A percentile compares a stretch with the other conserved stretches of the same genome.
These are phyloP conservation scores for Neocrepidodera transversa DNA, from an alignment of 2,888 invertebrate species.

Conservation along the genomic window DNA sequence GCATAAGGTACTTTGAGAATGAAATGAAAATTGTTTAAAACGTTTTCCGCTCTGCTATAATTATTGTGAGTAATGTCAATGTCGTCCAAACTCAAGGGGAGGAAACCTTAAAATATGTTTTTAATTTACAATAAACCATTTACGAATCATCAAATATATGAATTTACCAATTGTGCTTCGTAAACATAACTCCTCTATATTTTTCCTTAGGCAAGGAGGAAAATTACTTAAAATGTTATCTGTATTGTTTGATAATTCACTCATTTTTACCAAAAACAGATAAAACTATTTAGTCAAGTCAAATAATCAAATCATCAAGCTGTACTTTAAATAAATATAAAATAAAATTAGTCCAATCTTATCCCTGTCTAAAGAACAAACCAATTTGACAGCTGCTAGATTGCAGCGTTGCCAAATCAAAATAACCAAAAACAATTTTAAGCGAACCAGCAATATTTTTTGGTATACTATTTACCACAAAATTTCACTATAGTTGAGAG, in stretches of 20 bases:
- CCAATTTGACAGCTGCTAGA: no score
- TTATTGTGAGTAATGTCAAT: conserved; percentile 26
- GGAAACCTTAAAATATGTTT: conserved; percentile 41
- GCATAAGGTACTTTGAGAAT: conserved; percentile 74
- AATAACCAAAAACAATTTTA: no score
- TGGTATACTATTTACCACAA: no score
- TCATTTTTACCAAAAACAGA: no score
- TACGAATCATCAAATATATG: not conserved
- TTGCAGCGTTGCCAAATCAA: no score
- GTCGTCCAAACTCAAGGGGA: conserved; percentile 35
- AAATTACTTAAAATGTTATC: conserved; percentile 41
- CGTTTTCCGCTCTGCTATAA: conserved; percentile 23
- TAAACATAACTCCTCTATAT: conserved; percentile 45
- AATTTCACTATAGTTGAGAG: no score
- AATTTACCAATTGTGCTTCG: conserved; percentile 45
- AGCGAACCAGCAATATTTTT: no score
- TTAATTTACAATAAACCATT: not conserved
- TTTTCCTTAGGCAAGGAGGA: conserved; percentile 46
- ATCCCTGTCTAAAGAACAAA: no score
- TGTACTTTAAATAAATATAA: no score
- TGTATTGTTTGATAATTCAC: conserved; percentile 36
- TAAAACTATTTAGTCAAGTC: no score
- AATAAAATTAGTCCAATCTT: no score
- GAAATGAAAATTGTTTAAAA: conserved; percentile 59
- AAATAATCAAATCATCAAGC: no score